Percentiles rank a stretch among this genome's conserved stretches.
phyloP scores from a whole-genome alignment of 2,113 vertebrate species.

The Bubo bubo region DNA sequence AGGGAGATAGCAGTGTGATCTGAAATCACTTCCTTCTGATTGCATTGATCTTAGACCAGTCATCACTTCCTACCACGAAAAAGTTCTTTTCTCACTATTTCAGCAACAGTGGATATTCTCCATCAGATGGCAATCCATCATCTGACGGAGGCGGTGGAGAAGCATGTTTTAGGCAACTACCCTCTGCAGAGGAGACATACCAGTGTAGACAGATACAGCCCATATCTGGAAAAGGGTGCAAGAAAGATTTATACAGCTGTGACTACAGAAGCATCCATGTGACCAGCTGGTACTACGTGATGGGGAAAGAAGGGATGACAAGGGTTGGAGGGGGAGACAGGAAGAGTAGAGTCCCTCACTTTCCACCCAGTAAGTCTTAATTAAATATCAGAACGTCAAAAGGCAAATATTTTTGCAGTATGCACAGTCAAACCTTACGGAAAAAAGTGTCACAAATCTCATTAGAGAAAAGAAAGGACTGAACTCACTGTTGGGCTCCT shows the following conservation, averaged over 20 bases:
- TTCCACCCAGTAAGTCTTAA: neutral
- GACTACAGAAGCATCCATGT: neutral
- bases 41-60: neutral
- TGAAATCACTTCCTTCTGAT: neutral
- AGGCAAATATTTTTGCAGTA: neutral
- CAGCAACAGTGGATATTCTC: neutral
- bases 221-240: neutral
- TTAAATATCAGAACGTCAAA: neutral
- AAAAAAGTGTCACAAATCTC: neutral
- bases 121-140: neutral
- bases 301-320: neutral
- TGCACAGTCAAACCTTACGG: neutral
- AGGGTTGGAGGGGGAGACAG: neutral
- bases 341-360: neutral
- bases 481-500: constrained; percentile 89
- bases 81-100: neutral
- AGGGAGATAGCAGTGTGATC: neutral
- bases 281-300: neutral
- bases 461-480: neutral
- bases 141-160: neutral
- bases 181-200: neutral
- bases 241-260: neutral
- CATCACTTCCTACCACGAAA: neutral
- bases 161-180: neutral
- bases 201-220: neutral